phyloP scores from a whole-genome alignment of 2,113 vertebrate genomes.

The Seriola quinqueradiata region DNA sequence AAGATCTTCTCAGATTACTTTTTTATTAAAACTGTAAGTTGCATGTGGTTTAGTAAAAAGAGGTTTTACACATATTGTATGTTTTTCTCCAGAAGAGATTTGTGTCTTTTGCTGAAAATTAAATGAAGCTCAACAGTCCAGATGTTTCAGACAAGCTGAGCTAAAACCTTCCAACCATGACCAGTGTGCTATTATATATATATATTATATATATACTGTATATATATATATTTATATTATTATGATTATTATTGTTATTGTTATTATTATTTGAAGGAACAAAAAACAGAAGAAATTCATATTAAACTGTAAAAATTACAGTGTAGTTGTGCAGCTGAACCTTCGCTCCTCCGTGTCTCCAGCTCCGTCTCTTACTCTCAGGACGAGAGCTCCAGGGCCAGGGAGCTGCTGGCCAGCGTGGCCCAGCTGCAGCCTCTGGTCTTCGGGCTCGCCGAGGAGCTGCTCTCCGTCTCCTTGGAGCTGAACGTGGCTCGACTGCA shows the following conservation, averaged over 20 bases:
- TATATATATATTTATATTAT: too few relatives aligned
- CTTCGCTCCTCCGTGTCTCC: neutral
- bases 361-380: slow-evolving; percentile 45
- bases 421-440: slow-evolving; percentile 70
- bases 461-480: slow-evolving; percentile 66
- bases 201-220: too few relatives aligned
- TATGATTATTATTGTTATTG: too few relatives aligned
- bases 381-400: slow-evolving; percentile 62
- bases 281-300: too few relatives aligned
- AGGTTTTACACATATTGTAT: neutral
- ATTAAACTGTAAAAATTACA: too few relatives aligned
- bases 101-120: too few relatives aligned
- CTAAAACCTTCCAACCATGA: too few relatives aligned
- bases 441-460: slow-evolving; percentile 71
- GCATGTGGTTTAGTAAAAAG: neutral
- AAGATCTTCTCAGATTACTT: neutral
- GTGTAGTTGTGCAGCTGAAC: neutral
- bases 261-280: too few relatives aligned
- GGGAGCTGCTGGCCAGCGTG: slow-evolving; percentile 59
- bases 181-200: too few relatives aligned
- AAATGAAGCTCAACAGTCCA: too few relatives aligned
- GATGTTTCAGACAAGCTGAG: too few relatives aligned
- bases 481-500: slow-evolving; percentile 14
- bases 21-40: neutral
- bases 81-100: too few relatives aligned